These are phyloP conservation scores for Mustelus asterias DNA, from an alignment of 2,113 vertebrate species.

Conservation along the genomic window DNA sequence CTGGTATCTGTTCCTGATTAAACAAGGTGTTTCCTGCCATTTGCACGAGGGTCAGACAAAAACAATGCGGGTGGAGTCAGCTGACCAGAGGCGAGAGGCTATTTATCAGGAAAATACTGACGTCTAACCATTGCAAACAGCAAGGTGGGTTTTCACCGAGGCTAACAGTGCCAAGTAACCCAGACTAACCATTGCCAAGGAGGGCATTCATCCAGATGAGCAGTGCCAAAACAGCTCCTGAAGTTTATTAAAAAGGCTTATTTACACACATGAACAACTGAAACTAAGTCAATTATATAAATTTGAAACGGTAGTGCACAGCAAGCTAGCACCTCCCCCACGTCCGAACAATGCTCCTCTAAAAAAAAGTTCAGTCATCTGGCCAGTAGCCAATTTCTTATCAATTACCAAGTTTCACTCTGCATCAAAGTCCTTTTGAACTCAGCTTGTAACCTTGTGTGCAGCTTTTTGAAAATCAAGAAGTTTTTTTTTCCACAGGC, in stretches of 20 bases:
- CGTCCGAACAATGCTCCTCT: not conserved
- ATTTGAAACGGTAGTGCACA: not conserved
- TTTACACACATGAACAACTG: not conserved
- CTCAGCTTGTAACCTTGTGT: not conserved
- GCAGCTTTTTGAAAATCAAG: not conserved
- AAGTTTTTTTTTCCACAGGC: no score
- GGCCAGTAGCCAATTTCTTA: not conserved
- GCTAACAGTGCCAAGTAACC: not conserved
- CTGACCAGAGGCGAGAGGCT: not conserved
- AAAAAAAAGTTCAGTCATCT: not conserved
- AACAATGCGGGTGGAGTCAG: not conserved
- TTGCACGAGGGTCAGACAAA: not conserved
- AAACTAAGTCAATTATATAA: not conserved
- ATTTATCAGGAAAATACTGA: not conserved
- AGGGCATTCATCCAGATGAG: not conserved
- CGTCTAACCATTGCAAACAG: not conserved
- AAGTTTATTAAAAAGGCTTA: not conserved
- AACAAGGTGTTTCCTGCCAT: slow-evolving; percentile 35
- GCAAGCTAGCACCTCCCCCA: not conserved
- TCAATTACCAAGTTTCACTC: not conserved
- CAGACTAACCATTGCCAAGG: not conserved
- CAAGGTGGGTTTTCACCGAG: no score
- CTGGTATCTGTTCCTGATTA: slow-evolving; percentile 24
- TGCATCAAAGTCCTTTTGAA: not conserved
- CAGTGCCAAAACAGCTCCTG: not conserved